Evolutionary conservation across 92 coral and sea anemone genomes (phyloP).

Genomic region (Bergia puertoricense): DNA sequence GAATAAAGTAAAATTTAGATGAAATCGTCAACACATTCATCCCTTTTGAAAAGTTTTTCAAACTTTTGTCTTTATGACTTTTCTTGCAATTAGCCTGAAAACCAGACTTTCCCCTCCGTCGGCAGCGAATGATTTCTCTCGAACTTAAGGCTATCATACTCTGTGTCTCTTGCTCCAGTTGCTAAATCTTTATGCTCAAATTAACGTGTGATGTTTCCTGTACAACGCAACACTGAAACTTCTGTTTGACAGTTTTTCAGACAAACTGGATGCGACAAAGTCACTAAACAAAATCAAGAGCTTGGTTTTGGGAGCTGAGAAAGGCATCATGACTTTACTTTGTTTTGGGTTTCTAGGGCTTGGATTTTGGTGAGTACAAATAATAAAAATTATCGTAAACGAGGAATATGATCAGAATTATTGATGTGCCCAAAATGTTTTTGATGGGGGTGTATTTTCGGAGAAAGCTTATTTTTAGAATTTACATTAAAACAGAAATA

Average conservation of each 20-base stretch:
- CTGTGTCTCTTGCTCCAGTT: not conserved
- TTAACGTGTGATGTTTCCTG: not conserved
- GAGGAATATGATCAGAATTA: not conserved
- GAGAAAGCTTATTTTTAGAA: not conserved
- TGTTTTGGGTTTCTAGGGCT: constrained; percentile 84
- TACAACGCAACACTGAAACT: not conserved
- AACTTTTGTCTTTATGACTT: not conserved
- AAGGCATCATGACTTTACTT: constrained; percentile 71
- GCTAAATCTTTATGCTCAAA: not conserved
- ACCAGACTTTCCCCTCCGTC: not conserved
- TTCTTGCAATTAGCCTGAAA: not conserved
- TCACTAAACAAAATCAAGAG: constrained; percentile 73
- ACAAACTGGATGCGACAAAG: constrained; percentile 63
- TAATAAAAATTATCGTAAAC: not conserved
- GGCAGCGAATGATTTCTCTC: not conserved
- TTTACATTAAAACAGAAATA: not conserved
- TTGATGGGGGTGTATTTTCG: too few species aligned
- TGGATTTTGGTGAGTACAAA: constrained; percentile 83
- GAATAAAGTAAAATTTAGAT: not conserved
- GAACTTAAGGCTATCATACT: not conserved
- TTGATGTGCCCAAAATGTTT: not conserved
- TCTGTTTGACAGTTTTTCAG: constrained; percentile 54
- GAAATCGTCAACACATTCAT: too few species aligned
- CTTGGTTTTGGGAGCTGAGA: constrained; percentile 73
- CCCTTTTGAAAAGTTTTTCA: too few species aligned